phyloP scores from a whole-genome alignment of 1,140 invertebrate species.

The Dinoponera quadriceps region DNA sequence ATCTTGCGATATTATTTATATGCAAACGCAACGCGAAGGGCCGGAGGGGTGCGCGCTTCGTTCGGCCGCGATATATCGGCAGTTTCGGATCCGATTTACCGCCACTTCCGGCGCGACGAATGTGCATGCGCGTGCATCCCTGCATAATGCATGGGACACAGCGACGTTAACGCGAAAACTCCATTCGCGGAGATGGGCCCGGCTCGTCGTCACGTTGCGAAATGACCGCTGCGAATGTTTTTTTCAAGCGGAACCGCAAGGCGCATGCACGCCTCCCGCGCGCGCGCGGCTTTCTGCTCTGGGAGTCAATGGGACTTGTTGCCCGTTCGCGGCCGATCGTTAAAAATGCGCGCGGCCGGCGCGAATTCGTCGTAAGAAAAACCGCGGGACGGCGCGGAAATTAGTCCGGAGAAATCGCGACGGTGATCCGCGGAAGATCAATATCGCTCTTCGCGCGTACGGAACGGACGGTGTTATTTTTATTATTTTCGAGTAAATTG shows the following conservation, averaged over 20 bases:
- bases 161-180: slow-evolving; percentile 76
- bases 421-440: background rate
- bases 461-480: slow-evolving; percentile 12
- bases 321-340: no score
- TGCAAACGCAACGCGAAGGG: slow-evolving; percentile 70
- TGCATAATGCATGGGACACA: slow-evolving; percentile 79
- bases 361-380: background rate
- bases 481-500: slow-evolving; percentile 53
- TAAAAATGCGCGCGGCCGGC: no score
- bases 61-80: slow-evolving; percentile 73
- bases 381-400: background rate
- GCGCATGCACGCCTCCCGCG: no score
- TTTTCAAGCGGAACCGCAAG: slow-evolving; percentile 3
- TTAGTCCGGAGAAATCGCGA: background rate
- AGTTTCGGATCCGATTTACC: slow-evolving; percentile 78
- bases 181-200: slow-evolving; percentile 65
- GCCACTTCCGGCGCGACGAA: slow-evolving; percentile 73
- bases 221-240: slow-evolving; percentile 44
- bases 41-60: slow-evolving; percentile 50
- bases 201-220: slow-evolving; percentile 43
- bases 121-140: slow-evolving; percentile 67
- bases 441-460: background rate
- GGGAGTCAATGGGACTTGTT: background rate
- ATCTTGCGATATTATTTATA: slow-evolving; percentile 79
- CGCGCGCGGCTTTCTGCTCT: background rate